A percentile compares a stretch with the other conserved stretches of the same genome.
These are phyloP conservation scores for Heliothis virescens DNA, from an alignment of 1,140 invertebrate species.

Conservation along the genomic window DNA sequence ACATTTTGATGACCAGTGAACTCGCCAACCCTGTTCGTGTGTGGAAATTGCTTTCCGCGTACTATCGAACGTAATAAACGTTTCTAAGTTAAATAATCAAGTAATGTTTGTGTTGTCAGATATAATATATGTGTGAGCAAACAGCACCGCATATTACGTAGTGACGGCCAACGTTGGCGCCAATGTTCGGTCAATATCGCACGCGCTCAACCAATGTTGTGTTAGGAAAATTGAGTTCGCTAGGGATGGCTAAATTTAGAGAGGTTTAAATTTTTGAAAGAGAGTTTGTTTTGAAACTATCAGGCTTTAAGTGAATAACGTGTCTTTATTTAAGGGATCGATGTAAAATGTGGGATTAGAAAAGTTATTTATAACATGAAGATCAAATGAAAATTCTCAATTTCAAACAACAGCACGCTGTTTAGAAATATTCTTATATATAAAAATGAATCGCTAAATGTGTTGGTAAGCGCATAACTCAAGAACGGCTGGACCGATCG, in stretches of 20 bases:
- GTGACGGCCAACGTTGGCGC: background rate
- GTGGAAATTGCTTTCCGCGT: background rate
- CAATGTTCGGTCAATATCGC: conserved; percentile 30
- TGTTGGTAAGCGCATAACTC: too few relatives aligned
- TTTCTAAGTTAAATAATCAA: conserved; percentile 40
- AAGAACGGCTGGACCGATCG: too few relatives aligned
- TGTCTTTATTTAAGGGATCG: too few relatives aligned
- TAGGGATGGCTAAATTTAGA: conserved; percentile 27
- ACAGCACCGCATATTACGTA: conserved; percentile 20
- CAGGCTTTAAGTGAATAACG: too few relatives aligned
- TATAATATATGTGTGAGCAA: conserved; percentile 13
- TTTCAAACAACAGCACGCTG: too few relatives aligned
- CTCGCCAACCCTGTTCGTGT: background rate
- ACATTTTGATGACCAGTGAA: background rate
- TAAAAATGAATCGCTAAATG: too few relatives aligned
- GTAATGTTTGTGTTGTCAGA: conserved; percentile 35
- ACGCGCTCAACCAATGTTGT: conserved; percentile 27
- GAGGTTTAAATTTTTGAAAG: background rate
- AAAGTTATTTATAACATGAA: too few relatives aligned
- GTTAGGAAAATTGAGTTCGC: conserved; percentile 31
- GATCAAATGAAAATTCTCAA: too few relatives aligned
- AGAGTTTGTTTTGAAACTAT: background rate
- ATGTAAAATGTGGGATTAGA: too few relatives aligned
- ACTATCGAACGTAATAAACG: conserved; percentile 25
- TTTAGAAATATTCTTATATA: too few relatives aligned